Evolutionary conservation across 2,888 invertebrate genomes (phyloP).

Genomic region (Dexiosoma caninum): DNA sequence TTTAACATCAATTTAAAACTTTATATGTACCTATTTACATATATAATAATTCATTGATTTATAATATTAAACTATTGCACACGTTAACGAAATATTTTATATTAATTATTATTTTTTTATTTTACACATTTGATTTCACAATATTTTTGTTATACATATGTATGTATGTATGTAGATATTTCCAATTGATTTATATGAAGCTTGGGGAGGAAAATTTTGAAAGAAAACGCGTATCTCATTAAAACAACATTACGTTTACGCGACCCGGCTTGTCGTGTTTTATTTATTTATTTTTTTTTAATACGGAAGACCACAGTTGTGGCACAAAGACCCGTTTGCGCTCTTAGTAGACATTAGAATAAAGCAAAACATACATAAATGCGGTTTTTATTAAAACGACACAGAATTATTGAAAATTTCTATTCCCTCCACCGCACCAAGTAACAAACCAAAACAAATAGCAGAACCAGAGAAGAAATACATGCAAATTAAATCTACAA

Average conservation of each 20-base stretch:
- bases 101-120: not conserved
- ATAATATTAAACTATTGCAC: not conserved
- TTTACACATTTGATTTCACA: conserved; percentile 24
- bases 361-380: conserved; percentile 31
- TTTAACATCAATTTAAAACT: too few species aligned
- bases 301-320: conserved; percentile 11
- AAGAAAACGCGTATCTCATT: conserved; percentile 2
- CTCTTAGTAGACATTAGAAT: conserved; percentile 58
- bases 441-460: not conserved
- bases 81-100: not conserved
- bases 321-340: conserved; percentile 39
- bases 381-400: conserved; percentile 7
- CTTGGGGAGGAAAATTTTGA: not conserved
- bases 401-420: not conserved
- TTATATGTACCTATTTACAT: not conserved
- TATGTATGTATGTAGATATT: too few species aligned
- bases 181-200: not conserved
- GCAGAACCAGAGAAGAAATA: not conserved
- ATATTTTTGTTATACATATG: not conserved
- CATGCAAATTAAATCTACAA: too few species aligned
- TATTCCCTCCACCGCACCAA: not conserved
- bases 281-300: not conserved
- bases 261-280: conserved; percentile 25
- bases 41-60: too few species aligned
- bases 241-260: not conserved